Percentiles rank a stretch among this genome's conserved stretches.
Conservation (phyloP, 2,113 vertebrate genomes). For the Caloenas nicobarica region DNA sequence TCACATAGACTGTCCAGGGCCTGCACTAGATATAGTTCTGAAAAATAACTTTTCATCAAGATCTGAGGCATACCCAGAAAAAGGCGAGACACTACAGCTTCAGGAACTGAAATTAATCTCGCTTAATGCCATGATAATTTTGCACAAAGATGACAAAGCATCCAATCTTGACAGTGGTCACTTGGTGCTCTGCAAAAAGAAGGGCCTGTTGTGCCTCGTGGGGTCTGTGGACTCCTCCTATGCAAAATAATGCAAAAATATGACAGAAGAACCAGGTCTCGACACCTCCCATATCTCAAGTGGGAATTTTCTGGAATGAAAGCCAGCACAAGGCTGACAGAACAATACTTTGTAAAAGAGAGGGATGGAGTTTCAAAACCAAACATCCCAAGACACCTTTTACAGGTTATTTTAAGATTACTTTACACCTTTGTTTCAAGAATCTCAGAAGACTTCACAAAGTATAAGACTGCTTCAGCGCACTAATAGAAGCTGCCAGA, state of each 20-base stretch:
- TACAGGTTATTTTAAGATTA: background rate
- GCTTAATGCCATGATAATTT: background rate
- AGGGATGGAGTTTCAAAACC: background rate
- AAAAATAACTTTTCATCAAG: background rate
- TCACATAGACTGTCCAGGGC: background rate
- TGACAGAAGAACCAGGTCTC: background rate
- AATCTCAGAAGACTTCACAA: background rate
- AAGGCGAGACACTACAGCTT: background rate
- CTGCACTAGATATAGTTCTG: background rate
- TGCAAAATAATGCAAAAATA: background rate
- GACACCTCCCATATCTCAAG: background rate
- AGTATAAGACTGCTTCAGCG: background rate
- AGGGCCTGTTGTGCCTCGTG: background rate
- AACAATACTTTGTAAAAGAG: background rate
- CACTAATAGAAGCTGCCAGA: background rate
- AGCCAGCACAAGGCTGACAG: background rate
- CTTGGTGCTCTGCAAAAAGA: background rate
- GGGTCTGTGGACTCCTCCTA: background rate
- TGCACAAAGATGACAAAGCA: background rate
- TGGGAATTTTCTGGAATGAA: background rate
- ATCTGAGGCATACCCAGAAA: background rate
- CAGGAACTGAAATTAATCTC: conserved; percentile 17
- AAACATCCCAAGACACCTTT: background rate
- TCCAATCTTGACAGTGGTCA: background rate
- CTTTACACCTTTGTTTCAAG: background rate